Evolutionary conservation across 2,888 invertebrate genomes (phyloP), one percentile per base, ranked within the genome.

Genomic region (Celastrina argiolus): DNA sequence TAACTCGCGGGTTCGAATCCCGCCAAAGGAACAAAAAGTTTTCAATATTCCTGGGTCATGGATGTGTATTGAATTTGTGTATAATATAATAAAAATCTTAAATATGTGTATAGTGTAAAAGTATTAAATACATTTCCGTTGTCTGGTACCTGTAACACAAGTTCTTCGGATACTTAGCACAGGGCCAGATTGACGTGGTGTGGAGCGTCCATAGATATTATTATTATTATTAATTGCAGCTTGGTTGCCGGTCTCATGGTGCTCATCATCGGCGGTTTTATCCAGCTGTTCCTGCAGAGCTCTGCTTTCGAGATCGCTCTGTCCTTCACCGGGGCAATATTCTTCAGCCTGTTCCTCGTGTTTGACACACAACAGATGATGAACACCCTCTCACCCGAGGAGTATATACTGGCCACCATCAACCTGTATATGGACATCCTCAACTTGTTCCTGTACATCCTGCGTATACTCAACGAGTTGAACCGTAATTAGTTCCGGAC

Each of bases 341-440:
- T 97, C 59, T 97, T 97, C 87, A 95, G 94, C 42, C 86, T 96
- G 56, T 97, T 97, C 88, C 94, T 97, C 58, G 93, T 97, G 72
- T 95, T 94, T 78, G 97, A 97, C 85, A 96, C 97, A 0, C 96
- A 97, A 81, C 93, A 95, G 88, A 93, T 97, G 87, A 96, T 97
- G 96, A 93, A 94, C 72, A 93, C 92, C 3, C 87, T 96, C 65
- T 96, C 96, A 0, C 94, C 97, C 0, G 97, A 97, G 81, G 97
- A 97, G 79, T 97, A 97, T 84, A 96, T 97, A 74, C 85, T 96
- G 64, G 97, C 96, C 1, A 95, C 97, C 0, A 96, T 97, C 79
- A 96, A 95, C 81, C 89, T 97, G 56, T 97, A 97, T 82, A 92
- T 97, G 89, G 97, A 97, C 78, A 96, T 97, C 68, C 92, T 97